Evolutionary conservation across 1,140 invertebrate genomes (phyloP).

Genomic region (Drosophila mauritiana): DNA sequence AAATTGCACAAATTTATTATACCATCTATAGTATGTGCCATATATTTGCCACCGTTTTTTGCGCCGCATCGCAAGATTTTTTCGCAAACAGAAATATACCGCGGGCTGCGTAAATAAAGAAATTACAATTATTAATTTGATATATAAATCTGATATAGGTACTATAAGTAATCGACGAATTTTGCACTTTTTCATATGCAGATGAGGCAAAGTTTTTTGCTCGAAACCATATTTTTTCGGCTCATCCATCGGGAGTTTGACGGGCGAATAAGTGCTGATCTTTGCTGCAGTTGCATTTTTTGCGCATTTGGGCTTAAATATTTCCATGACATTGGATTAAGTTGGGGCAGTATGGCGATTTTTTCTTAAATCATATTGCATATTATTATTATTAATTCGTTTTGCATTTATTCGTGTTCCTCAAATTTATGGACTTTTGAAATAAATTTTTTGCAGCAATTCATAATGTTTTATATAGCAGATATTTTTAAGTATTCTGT

Average conservation of each 20-base stretch:
- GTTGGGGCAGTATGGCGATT: background rate
- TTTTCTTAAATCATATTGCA: background rate
- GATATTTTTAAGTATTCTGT: background rate
- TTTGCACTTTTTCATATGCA: slow-evolving; percentile 22
- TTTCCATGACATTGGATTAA: background rate
- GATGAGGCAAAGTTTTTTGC: slow-evolving; percentile 7
- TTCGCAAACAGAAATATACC: slow-evolving; percentile 3
- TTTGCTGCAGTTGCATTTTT: slow-evolving; percentile 5
- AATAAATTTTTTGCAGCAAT: background rate
- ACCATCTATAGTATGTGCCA: slow-evolving; percentile 25
- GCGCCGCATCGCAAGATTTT: background rate
- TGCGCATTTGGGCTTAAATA: background rate
- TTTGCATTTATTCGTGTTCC: background rate
- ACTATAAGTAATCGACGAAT: slow-evolving; percentile 42
- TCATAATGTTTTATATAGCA: background rate
- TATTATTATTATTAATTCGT: background rate
- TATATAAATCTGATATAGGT: slow-evolving; percentile 39
- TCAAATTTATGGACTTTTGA: background rate
- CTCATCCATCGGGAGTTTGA: slow-evolving; percentile 4
- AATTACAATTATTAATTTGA: slow-evolving; percentile 36
- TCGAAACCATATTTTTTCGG: background rate
- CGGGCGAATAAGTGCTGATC: slow-evolving; percentile 30
- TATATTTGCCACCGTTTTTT: background rate
- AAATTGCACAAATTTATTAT: slow-evolving; percentile 37
- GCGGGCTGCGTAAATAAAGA: slow-evolving; percentile 11